These are phyloP conservation scores for Cynopterus sphinx DNA, from an alignment of 2,797 vertebrate species.

Conservation along the genomic window DNA sequence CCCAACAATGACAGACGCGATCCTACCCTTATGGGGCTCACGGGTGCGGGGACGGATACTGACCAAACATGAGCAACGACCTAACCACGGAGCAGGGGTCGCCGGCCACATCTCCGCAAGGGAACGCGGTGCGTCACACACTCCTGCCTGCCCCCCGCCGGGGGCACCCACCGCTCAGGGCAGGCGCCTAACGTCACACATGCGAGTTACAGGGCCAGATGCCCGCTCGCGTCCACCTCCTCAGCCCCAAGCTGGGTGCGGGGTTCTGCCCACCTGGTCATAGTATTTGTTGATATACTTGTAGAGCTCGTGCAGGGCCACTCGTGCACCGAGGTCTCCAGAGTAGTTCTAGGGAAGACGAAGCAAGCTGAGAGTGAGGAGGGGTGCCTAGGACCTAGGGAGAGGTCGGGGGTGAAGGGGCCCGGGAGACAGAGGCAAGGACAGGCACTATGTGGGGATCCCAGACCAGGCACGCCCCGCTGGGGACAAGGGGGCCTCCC, in stretches of 20 bases:
- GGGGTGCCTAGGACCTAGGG: neutral
- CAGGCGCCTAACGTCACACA: neutral
- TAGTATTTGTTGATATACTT: constrained; percentile 99
- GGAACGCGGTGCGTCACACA: rapidly evolving
- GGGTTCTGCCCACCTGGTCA: constrained; percentile 91
- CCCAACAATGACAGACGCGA: neutral
- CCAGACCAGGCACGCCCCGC: neutral
- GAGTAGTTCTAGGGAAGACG: constrained; percentile 92
- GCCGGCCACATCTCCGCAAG: rapidly evolving
- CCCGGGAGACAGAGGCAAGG: neutral
- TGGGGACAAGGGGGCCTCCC: neutral
- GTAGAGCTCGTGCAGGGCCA: constrained; percentile 97
- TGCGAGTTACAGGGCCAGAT: neutral
- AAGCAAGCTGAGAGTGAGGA: neutral
- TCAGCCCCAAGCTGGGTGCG: neutral
- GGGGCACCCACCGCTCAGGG: neutral
- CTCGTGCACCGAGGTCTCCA: constrained; percentile 96
- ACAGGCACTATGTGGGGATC: neutral
- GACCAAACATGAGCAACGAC: neutral
- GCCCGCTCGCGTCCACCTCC: rapidly evolving
- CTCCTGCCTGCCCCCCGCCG: rapidly evolving
- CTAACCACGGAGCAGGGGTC: neutral
- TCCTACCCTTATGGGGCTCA: neutral
- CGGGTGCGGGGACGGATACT: neutral
- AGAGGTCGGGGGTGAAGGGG: no score